A percentile compares a stretch with the other conserved stretches of the same genome.
Conservation (phyloP, 2,888 invertebrate species). For the Tenthredo scrophulariae region DNA sequence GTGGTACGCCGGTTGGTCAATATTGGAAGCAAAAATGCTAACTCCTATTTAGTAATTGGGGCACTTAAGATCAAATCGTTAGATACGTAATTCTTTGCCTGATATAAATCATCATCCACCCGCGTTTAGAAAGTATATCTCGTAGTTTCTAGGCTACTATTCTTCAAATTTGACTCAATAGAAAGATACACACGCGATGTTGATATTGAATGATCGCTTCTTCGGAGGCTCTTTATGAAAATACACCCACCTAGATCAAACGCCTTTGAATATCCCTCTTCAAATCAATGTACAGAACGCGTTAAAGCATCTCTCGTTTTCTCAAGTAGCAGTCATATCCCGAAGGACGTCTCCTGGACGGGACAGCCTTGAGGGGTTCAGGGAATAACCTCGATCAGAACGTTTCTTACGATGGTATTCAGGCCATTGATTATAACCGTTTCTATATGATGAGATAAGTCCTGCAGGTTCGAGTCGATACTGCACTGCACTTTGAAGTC, state of each 20-base stretch:
- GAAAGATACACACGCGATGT: background rate
- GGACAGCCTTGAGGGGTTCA: constrained; percentile 34
- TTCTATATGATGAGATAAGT: background rate
- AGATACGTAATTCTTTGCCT: constrained; percentile 20
- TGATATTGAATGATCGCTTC: constrained; percentile 16
- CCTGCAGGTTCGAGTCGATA: background rate
- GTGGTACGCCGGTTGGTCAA: constrained; percentile 22
- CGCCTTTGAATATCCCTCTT: background rate
- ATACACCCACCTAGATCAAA: background rate
- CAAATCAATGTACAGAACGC: background rate
- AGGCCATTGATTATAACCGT: constrained; percentile 28
- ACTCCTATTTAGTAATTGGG: constrained; percentile 37
- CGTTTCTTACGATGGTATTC: background rate
- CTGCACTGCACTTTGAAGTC: background rate
- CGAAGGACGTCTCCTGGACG: constrained; percentile 48
- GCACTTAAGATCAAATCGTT: constrained; percentile 41
- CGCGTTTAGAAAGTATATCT: constrained; percentile 43
- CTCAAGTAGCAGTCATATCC: constrained; percentile 1
- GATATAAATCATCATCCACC: constrained; percentile 38
- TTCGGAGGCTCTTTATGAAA: background rate
- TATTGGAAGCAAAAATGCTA: constrained; percentile 1
- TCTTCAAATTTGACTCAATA: constrained; percentile 23
- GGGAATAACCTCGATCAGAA: constrained; percentile 33
- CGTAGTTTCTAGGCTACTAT: background rate
- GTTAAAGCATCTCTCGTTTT: background rate